Evolutionary conservation across 2,113 vertebrate species (phyloP).

Genomic region (Triplophysa tibetana): DNA sequence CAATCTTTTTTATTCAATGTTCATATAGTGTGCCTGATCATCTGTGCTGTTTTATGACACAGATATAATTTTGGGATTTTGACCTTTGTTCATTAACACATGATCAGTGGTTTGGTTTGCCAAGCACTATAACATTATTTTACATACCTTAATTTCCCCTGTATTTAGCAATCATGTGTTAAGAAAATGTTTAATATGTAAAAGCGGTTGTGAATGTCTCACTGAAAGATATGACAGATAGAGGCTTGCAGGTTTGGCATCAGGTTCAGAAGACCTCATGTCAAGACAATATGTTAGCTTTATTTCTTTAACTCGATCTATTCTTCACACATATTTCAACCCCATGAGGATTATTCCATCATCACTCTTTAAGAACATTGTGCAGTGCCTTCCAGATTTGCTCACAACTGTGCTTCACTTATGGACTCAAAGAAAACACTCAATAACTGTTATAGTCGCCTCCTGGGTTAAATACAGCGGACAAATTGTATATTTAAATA

Average conservation of each 20-base stretch:
- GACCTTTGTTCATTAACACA: neutral
- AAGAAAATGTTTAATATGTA: too few species aligned
- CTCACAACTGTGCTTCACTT: conserved; percentile 26
- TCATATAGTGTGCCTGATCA: too few species aligned
- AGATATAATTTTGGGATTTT: neutral
- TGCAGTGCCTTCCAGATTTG: conserved; percentile 45
- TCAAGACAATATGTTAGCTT: neutral
- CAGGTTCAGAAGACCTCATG: neutral
- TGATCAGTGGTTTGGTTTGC: neutral
- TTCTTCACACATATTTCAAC: neutral
- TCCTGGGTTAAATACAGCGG: conserved; percentile 38
- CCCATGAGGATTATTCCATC: conserved; percentile 19
- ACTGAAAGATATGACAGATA: too few species aligned
- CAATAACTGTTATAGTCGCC: conserved; percentile 8
- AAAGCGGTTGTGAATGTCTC: neutral
- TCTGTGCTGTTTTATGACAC: neutral
- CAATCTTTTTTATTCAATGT: neutral
- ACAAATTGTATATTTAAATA: conserved; percentile 46
- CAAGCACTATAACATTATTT: neutral
- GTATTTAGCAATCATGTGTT: too few species aligned
- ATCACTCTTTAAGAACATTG: conserved; percentile 3
- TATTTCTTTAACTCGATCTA: neutral
- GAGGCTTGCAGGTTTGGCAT: neutral
- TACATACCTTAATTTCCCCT: neutral
- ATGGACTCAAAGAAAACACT: conserved; percentile 25